Conservation (phyloP, 2,888 invertebrate genomes). For the Drosophila engyochracea region DNA sequence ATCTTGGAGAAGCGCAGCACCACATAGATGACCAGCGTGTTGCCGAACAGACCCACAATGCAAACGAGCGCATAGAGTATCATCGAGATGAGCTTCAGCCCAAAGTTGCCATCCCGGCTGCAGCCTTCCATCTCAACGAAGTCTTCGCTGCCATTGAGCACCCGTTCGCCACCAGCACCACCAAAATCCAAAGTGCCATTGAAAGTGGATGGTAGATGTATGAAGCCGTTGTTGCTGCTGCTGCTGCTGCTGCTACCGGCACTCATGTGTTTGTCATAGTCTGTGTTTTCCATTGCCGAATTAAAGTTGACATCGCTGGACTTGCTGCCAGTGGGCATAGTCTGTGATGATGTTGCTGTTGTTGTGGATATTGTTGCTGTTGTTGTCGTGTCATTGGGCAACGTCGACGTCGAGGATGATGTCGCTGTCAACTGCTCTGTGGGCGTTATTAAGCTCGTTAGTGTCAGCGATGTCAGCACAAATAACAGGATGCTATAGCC, state of each 20-base stretch:
- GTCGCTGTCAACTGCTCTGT: constrained; percentile 69
- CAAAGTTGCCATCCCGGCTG: constrained; percentile 86
- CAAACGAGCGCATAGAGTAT: constrained; percentile 94
- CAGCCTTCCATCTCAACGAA: constrained; percentile 80
- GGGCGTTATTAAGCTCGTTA: constrained; percentile 82
- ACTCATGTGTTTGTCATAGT: constrained; percentile 66
- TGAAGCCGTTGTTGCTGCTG: constrained; percentile 23
- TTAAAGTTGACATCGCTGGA: constrained; percentile 24
- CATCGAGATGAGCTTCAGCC: constrained; percentile 88
- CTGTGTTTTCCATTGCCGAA: constrained; percentile 49
- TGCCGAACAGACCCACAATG: constrained; percentile 94
- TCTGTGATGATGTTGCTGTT: constrained; percentile 27
- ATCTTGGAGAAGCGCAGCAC: constrained; percentile 96
- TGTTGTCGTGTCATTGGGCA: constrained; percentile 32
- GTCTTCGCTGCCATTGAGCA: constrained; percentile 48
- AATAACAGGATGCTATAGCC: constrained; percentile 72
- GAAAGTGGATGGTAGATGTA: constrained; percentile 36
- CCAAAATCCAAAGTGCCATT: constrained; percentile 55
- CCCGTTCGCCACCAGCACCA: constrained; percentile 12
- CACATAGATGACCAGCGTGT: constrained; percentile 96
- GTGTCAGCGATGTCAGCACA: constrained; percentile 74
- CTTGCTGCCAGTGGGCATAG: constrained; percentile 27
- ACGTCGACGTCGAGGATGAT: constrained; percentile 27
- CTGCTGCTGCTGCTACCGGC: constrained; percentile 41
- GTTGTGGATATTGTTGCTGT: neutral